Evolutionary conservation across 2,113 vertebrate genomes (phyloP), one percentile per base, ranked within the genome.

Genomic region (Pachypanchax playfairii): DNA sequence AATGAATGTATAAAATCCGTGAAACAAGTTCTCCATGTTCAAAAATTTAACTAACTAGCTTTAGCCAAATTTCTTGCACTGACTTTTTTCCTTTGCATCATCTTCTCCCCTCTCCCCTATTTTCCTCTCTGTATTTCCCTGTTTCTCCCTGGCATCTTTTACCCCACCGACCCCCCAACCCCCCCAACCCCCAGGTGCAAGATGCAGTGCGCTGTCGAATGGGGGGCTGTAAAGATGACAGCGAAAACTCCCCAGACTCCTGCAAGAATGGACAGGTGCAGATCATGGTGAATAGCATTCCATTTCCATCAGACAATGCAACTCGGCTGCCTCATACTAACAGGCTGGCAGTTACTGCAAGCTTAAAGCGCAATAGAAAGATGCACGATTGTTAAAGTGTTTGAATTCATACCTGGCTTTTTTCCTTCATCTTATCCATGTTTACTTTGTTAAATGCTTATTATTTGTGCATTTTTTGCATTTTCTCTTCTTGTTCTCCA

Each of bases 251-350:
- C 0, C 97, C 97, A 0, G 95, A 98, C 88, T 99, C 97, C 33
- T 99, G 96, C 91, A 99, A 99, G 90, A 99, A 99, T 0, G 97
- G 97, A 83, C 97, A 99, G 91, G 94, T 98, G 89, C 97, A 99
- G 93, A 98, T 99, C 91, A 94, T 98, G 97, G 97, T 99, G 94
- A 98, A 96, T 93, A 92, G 68, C 87, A 88, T 85, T 83, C 63
- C 91, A 93, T 89, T 82, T n/a, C 83, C 90, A 91, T 84, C 82
- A 76, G 82, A 61, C 57, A 55, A 33, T 55, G 38, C 51, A 61
- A 57, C 12, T 67, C 70, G 77, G 72, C 22, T 47, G 42, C 55
- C 57, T 35, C 36, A 1, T 36, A 53, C 49, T 48, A 21, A 54
- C 73, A 31, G 50, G 25, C 49, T 14, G 54, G 43, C 61, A 49